Evolutionary conservation across 2,113 vertebrate species (phyloP), one percentile per base, ranked within the genome.

Genomic region (Calyptommatus sinebrachiatus): DNA sequence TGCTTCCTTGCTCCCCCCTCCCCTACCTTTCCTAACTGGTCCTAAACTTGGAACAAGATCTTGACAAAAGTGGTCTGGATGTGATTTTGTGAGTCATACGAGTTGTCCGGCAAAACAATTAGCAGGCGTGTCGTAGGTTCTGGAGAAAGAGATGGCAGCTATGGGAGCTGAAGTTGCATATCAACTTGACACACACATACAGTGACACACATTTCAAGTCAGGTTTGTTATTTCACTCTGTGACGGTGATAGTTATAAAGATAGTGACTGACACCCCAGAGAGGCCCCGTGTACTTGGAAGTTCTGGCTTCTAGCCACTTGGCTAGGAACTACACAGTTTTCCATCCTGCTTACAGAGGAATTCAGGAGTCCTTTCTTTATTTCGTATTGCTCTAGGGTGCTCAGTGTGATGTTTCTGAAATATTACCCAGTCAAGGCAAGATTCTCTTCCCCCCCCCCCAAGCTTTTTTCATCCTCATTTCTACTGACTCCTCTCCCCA

Each of bases 101-200:
- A 70, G 57, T 66, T 24, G 66, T 65, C 79, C 73, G 62, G 73
- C 72, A 81, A 69, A 81, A 81, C 73, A 81, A 81, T 81, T 81
- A 76, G 66, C 66, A 76, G 73, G 66, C 79, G 41, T 81, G 73
- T 48, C 20, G 35, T 70, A n/a, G 24, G 50, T 41, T 26, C 65
- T n/a, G 45, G 45, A 72, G 72, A 14, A 16, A 81, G 73, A 63
- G n/a, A 26, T 6, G 22, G 72, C n/a, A 26, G 66, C 53, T 53
- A 70, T n/a, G 72, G 29, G 46, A 66, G 53, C 53, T 62, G 79
- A 53, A 62, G 65, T 61, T 57, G 65, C 66, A 29, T 8, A 73
- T 57, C 45, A 45, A 68, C 63, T 45, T 68, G 21, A 80, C 70
- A 73, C 70, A 72, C 12, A 22, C 77, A 7, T 28, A 76, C 70